Base-by-base conservation (phyloP, 2,888 invertebrate genomes). In the Lasius fuliginosus region DNA sequence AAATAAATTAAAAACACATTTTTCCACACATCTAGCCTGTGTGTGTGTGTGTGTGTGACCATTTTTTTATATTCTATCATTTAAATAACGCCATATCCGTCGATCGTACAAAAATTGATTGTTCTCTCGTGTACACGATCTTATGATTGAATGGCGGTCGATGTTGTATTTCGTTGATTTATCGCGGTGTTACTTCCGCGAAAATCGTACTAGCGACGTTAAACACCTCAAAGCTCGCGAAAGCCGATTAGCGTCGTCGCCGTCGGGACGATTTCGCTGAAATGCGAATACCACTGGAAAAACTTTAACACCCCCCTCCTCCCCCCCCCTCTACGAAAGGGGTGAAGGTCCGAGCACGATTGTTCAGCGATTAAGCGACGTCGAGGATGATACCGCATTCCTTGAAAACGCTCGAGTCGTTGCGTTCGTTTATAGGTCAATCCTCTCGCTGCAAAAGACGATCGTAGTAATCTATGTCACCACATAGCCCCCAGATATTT, bases 181-280 rank as follows among this genome's bases (percentile, higher is more conserved):
- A 81, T 73, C 73, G 53, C n/a, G 60, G 73, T 60, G 60, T 73
- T 69, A 56, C 64, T 82, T 56, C 56, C 71, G 69, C 53, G 71
- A 82, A 71, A 82, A 82, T 83, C 83, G 83, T n/a, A n/a, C 69
- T 64, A 40, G 62, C 83, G 74, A 85, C 82, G 82, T 84, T 75
- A 75, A 83, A 74, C 83, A 69, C 83, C 85, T 85, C 75, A 64
- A 71, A 76, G 85, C 85, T 85, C 73, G 73, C 53, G 49, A 83
- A 85, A 85, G 83, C 85, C 85, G 85, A 85, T 85, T 85, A 83
- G 76, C 60, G 73, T 69, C 82, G 82, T 74, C 68, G 74, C 82
- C 84, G 73, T 83, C 76, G 69, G 83, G 69, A 83, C 68, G 62
- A 68, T 83, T 85, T 85, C 65, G 58, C 65, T 75, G 83, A 85